Evolutionary conservation across 64 coral and sea anemone genomes (phyloP).

Genomic region (Orbicella faveolata): DNA sequence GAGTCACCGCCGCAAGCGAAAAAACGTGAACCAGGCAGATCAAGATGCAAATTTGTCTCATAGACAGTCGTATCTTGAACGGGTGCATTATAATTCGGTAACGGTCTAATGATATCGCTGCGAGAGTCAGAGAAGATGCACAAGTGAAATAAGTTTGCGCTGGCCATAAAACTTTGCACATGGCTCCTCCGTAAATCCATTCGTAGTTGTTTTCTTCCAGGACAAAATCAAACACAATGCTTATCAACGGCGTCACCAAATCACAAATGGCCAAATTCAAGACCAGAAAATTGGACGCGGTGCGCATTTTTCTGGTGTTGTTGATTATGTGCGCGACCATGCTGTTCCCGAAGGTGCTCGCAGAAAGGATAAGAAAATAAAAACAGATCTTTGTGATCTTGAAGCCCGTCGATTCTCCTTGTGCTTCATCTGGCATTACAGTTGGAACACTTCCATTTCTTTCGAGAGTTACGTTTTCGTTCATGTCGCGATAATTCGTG

Average conservation of each 20-base stretch:
- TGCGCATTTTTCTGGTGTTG: not conserved
- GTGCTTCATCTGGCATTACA: not conserved
- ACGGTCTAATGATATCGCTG: constrained; percentile 36
- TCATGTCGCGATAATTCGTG: not conserved
- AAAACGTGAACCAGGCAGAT: constrained; percentile 16
- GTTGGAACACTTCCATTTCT: not conserved
- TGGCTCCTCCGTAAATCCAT: constrained; percentile 22
- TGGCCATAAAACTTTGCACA: constrained; percentile 37
- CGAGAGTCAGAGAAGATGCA: constrained; percentile 37
- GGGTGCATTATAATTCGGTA: constrained; percentile 69
- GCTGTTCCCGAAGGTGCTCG: constrained; percentile 44
- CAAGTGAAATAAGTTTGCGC: constrained; percentile 18
- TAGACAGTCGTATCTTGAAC: constrained; percentile 36
- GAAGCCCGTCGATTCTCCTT: constrained; percentile 14
- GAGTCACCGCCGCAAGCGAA: constrained; percentile 13
- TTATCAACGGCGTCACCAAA: constrained; percentile 24
- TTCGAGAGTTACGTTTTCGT: not conserved
- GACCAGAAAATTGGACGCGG: constrained; percentile 24
- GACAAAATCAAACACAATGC: constrained; percentile 50
- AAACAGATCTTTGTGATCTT: constrained; percentile 35
- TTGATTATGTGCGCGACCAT: constrained; percentile 14
- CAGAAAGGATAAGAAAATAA: constrained; percentile 35
- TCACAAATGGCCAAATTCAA: constrained; percentile 48
- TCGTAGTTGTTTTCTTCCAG: constrained; percentile 36
- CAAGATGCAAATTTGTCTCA: constrained; percentile 25